Percentiles rank a stretch among this genome's conserved stretches.
These are phyloP conservation scores for Acleris literana DNA, from an alignment of 2,888 invertebrate genomes.

Conservation along the genomic window DNA sequence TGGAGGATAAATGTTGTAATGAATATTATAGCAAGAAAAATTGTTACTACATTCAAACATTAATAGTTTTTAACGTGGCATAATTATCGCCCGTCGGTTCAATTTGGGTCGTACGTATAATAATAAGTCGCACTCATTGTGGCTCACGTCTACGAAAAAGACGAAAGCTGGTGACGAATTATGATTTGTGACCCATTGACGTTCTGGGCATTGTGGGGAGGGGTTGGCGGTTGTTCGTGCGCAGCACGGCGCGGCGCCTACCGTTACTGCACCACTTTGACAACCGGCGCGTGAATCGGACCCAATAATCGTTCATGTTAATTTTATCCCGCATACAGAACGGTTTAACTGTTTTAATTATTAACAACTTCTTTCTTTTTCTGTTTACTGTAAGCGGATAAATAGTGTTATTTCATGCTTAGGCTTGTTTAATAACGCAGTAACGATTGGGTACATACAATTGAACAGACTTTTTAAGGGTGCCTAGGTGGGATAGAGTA, in stretches of 20 bases:
- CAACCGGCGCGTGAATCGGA: slow-evolving; percentile 56
- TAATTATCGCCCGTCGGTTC: too few species aligned
- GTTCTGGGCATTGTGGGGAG: slow-evolving; percentile 48
- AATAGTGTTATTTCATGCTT: too few species aligned
- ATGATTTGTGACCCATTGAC: slow-evolving; percentile 57
- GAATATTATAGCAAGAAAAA: too few species aligned
- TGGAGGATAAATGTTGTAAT: too few species aligned
- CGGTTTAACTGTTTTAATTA: background rate
- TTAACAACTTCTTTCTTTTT: slow-evolving; percentile 1
- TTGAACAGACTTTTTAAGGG: too few species aligned
- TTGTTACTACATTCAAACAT: too few species aligned
- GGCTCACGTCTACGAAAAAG: slow-evolving; percentile 49
- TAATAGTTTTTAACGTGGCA: too few species aligned
- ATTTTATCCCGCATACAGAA: slow-evolving; percentile 16
- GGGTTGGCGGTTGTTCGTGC: slow-evolving; percentile 56
- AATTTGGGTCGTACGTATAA: slow-evolving; percentile 9
- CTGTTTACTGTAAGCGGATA: background rate
- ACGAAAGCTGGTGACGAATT: slow-evolving; percentile 57
- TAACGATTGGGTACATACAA: background rate
- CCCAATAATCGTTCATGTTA: slow-evolving; percentile 30
- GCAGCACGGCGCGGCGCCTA: slow-evolving; percentile 60
- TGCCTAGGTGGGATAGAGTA: background rate
- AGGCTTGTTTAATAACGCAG: background rate
- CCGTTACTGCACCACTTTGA: slow-evolving; percentile 73
- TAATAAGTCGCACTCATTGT: slow-evolving; percentile 39